Evolutionary conservation across 2,888 invertebrate species (phyloP).

Genomic region (Omphaloscelis lunosa): DNA sequence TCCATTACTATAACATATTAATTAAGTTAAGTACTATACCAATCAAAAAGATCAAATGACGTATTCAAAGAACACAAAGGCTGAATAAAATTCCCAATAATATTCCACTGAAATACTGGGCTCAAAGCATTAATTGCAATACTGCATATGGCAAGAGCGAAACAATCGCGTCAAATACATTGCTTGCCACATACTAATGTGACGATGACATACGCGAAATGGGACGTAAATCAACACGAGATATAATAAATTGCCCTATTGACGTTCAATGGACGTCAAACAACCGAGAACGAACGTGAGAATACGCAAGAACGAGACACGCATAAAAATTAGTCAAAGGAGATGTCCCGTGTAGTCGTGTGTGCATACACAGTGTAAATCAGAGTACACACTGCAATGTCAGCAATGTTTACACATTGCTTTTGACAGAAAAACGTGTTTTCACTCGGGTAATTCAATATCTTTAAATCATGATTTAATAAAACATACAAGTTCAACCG

Average conservation of each 20-base stretch:
- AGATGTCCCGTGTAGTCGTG: neutral
- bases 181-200: conserved; percentile 67
- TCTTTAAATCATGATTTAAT: neutral
- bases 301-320: conserved; percentile 43
- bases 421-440: neutral
- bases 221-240: conserved; percentile 80
- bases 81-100: neutral
- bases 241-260: conserved; percentile 74
- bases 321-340: conserved; percentile 55
- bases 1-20: neutral
- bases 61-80: neutral
- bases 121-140: conserved; percentile 15
- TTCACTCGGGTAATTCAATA: neutral
- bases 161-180: conserved; percentile 56
- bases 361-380: conserved; percentile 7
- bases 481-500: no score
- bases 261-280: conserved; percentile 66
- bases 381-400: neutral
- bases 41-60: neutral
- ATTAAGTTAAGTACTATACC: neutral
- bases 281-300: conserved; percentile 47
- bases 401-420: no score
- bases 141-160: conserved; percentile 6
- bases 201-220: conserved; percentile 68
- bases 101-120: neutral